Percentiles rank a stretch among this genome's conserved stretches.
Conservation (phyloP, 2,888 invertebrate species). For the Monochamus alternatus region DNA sequence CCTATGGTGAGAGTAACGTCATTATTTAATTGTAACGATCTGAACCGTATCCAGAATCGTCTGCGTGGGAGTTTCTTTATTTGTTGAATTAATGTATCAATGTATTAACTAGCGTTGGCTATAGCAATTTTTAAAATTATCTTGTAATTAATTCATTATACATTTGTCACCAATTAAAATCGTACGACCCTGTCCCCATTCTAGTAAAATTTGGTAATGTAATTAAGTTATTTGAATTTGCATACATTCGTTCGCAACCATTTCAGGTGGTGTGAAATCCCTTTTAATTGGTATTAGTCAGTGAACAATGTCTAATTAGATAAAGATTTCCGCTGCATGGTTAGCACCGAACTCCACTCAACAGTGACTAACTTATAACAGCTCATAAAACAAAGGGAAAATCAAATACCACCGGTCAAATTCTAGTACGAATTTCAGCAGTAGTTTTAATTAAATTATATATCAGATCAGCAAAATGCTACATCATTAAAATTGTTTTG, state of each 20-base stretch:
- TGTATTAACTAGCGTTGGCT: too few species aligned
- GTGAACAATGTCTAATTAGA: constrained; percentile 12
- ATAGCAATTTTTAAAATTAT: too few species aligned
- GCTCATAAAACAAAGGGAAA: constrained; percentile 7
- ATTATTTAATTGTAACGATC: too few species aligned
- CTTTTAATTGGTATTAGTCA: constrained; percentile 7
- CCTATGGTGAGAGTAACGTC: too few species aligned
- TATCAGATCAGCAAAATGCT: constrained; percentile 32
- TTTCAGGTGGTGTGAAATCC: constrained; percentile 6
- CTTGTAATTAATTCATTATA: too few species aligned
- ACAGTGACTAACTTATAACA: constrained; percentile 3
- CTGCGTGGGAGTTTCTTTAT: too few species aligned
- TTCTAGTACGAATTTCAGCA: constrained; percentile 14
- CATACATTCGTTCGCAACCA: not conserved
- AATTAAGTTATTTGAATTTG: not conserved
- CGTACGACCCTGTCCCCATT: too few species aligned
- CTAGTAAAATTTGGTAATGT: not conserved
- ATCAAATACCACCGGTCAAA: constrained; percentile 15
- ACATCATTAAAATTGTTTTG: constrained; percentile 35
- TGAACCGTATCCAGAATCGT: too few species aligned
- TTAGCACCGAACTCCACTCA: not conserved
- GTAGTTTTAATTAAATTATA: constrained; percentile 29
- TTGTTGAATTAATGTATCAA: too few species aligned
- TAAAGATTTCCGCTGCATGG: not conserved
- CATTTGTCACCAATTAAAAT: too few species aligned